A percentile compares a stretch with the other conserved stretches of the same genome.
phyloP scores from a whole-genome alignment of 2,113 vertebrate species.

The Ammodytes marinus region DNA sequence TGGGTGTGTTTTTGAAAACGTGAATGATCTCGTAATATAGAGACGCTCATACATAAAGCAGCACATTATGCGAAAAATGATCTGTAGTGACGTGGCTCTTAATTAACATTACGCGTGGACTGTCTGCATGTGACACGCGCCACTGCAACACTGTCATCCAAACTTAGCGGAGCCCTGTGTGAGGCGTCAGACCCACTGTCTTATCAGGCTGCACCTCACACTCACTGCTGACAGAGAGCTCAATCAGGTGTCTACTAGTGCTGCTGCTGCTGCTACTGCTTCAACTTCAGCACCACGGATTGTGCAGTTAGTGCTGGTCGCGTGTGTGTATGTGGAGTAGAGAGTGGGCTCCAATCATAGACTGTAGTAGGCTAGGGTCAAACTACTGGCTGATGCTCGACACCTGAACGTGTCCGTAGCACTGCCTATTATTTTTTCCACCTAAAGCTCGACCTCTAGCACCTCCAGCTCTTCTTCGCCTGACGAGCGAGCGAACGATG shows the following conservation, averaged over 20 bases:
- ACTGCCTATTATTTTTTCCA: constrained; percentile 32
- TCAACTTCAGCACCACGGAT: constrained; percentile 17
- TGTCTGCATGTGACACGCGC: constrained; percentile 36
- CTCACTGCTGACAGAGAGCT: neutral
- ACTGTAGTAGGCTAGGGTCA: too few species aligned
- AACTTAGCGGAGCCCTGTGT: constrained; percentile 51
- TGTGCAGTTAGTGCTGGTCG: constrained; percentile 19
- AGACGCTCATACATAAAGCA: neutral
- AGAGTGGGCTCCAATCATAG: neutral
- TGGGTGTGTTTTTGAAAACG: neutral
- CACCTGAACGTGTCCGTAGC: constrained; percentile 66
- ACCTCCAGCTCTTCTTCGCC: constrained; percentile 33
- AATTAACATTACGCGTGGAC: constrained; percentile 55
- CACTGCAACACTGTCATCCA: constrained; percentile 47
- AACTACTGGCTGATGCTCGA: constrained; percentile 25
- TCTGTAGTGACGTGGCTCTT: constrained; percentile 57
- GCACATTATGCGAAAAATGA: constrained; percentile 37
- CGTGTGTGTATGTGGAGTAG: constrained; percentile 27
- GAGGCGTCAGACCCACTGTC: constrained; percentile 37
- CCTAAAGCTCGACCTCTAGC: constrained; percentile 41
- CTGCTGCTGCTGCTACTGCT: neutral
- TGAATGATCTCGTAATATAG: neutral
- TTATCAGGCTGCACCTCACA: constrained; percentile 29
- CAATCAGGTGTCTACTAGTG: constrained; percentile 45
- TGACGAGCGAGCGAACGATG: constrained; percentile 77